Base-by-base conservation (phyloP, 92 coral and sea anemone species). In the Umimayanthus kanabou region DNA sequence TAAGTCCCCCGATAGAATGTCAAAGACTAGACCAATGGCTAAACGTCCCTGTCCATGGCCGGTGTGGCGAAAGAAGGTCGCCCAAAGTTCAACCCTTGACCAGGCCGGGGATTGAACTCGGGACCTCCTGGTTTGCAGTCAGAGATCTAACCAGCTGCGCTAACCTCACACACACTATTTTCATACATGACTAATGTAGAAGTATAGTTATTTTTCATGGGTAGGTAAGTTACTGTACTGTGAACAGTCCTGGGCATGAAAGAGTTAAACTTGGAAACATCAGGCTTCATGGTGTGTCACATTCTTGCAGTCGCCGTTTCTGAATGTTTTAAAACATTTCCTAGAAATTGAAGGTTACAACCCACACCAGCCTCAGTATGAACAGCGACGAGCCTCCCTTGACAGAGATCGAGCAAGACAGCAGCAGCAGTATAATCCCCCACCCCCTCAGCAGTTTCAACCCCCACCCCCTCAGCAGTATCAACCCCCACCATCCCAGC, bases 331-430 rank as follows among this genome's bases (percentile, higher is more conserved):
- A 9, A 2, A 43, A 70, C 71, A 22, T 73, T 29, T 70, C 43
- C 5, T 23, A 83, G 87, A 70, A 70, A 43, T 83, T 43, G 87
- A 83, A 70, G 87, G 87, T 1, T 83, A 83, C 18, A 83, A 47
- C 37, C 87, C 87, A 4, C 87, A 83, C 10, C 87, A 83, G 42
- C 87, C 87, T 0, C 65, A 83, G 67, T 83, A 69, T 70, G 79
- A 83, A 47, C 87, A 83, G 67, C 40, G 87, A 47, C 87, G 76
- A 83, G 76, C 77, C 18, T 82, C 86, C n/a, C 77, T 82, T 82
- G 86, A 83, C 15, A 75, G 45, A 37, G 79, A 40, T 75, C 45
- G 16, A 39, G 79, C 50, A 29, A 71, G 87, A 71, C 87, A 73
- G 23, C 76, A 70, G 74, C 87, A 70, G 49, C 85, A 42, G 11